Percentiles rank a stretch among this genome's conserved stretches.
These are phyloP conservation scores for Anhinga rufa DNA, from an alignment of 2,113 vertebrate genomes.

Conservation along the genomic window DNA sequence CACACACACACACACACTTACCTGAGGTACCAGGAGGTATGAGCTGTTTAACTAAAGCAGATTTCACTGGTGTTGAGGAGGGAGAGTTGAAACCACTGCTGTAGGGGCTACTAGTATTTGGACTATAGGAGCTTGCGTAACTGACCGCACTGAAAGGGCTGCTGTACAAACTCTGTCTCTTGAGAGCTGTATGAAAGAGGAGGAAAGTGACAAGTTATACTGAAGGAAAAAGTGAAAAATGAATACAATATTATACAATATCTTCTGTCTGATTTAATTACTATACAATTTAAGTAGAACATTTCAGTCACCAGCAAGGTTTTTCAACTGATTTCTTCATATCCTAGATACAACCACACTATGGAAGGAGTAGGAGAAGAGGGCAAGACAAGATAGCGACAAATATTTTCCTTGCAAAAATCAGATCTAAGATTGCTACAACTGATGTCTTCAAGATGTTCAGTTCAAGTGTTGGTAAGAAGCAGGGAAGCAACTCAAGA, in stretches of 20 bases:
- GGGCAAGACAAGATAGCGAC: neutral
- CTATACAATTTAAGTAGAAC: neutral
- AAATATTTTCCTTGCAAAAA: neutral
- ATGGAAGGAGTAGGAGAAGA: neutral
- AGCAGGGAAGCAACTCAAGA: neutral
- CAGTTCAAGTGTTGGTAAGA: neutral
- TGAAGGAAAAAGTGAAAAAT: neutral
- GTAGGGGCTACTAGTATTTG: slow-evolving; percentile 89
- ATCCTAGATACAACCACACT: too few relatives aligned
- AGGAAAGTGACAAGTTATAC: neutral
- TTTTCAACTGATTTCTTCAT: neutral
- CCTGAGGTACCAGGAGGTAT: slow-evolving; percentile 88
- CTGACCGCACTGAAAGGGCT: slow-evolving; percentile 81
- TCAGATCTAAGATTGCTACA: neutral
- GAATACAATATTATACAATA: neutral
- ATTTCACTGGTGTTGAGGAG: slow-evolving; percentile 87
- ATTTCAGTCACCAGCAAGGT: neutral
- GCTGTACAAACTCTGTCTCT: slow-evolving; percentile 89
- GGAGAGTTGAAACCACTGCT: slow-evolving; percentile 96
- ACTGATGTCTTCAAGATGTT: neutral
- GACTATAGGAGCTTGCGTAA: slow-evolving; percentile 86
- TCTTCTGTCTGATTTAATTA: neutral
- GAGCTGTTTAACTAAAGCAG: slow-evolving; percentile 88
- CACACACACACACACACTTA: slow-evolving; percentile 8
- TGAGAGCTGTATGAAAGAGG: slow-evolving; percentile 77